Evolutionary conservation across 2,113 vertebrate genomes (phyloP), one percentile per base, ranked within the genome.

Genomic region (Sceloporus undulatus): DNA sequence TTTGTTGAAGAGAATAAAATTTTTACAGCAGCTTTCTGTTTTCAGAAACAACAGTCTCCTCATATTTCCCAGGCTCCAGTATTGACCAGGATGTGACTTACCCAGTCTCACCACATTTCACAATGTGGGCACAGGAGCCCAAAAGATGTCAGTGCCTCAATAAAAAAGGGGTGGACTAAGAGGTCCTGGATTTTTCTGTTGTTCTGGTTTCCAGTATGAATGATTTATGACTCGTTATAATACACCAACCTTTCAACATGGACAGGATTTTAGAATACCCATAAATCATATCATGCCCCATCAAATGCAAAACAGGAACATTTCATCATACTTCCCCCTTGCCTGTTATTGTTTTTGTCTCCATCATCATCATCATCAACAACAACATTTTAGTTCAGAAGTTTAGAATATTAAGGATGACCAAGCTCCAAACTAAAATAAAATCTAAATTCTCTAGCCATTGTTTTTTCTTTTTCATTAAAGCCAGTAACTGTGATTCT

Each of bases 11-110:
- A 82, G 81, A 94, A 92, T 91, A 92, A 92, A 94, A 92, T 82
- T 80, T 86, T 94, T 94, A 92, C 90, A 92, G 8, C 88, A 90
- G 93, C 94, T 92, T 94, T 94, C 79, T 94, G 82, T 92, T 95
- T 94, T 93, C 83, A 94, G 91, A 94, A 94, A 91, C 88, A 95
- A 90, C 90, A 93, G 68, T 86, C 76, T 19, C 81, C 90, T 93
- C 74, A 0, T 68, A 85, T 93, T 94, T 94, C 91, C 88, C 93
- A 96, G 91, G 68, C 66, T 48, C 68, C 0, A 0, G 9, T 85
- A 82, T 25, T 85, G 91, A 86, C 85, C 0, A 0, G 79, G 56
- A 86, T 23, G 19, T 91, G 76, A 84, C 52, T 88, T 86, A 92
- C 25, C 81, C 0, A 0, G 68, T 87, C 77, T 85, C 79, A 91